Base-by-base conservation (phyloP, 2,797 vertebrate genomes). In the Eutrigla gurnardus region DNA sequence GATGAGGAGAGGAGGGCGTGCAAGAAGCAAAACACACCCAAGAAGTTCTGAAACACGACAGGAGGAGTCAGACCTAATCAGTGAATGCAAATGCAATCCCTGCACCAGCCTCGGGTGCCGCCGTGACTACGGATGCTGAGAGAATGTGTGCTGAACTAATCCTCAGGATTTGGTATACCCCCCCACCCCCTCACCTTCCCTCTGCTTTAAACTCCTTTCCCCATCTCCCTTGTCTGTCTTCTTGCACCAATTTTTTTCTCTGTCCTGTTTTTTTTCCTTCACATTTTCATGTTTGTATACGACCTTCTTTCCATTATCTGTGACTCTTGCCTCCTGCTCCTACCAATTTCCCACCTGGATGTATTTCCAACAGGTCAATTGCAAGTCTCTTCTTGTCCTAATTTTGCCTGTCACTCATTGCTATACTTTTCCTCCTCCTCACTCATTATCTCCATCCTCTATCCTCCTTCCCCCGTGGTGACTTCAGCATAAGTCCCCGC, bases 71-170 rank as follows among this genome's bases (percentile, higher is more conserved):
- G 70, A 76, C 72, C 61, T 84, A 70, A 90, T 91, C 78, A 67
- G 49, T 8, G 70, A 78, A 88, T 87, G 86, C 82, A 88, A 89
- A 90, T 84, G 78, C 58, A 53, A 57, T 80, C 75, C 57, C 37
- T 2, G 33, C 66, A 64, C 46, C 59, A 81, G 81, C 81, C 80
- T 77, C 37, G 58, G 77, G 82, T 81, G 59, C 70, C 14, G 72
- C 77, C 18, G 59, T 54, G 63, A 80, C 76, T 65, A 65, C 7
- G 61, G 79, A 79, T 90, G 78, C 81, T 71, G 86, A 82, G 75
- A 85, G 84, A 25, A 25, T 25, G 25, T 78, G 70, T 82, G 86
- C 85, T 86, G 49, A 89, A 84, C 84, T 92, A 91, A 92, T 92
- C 87, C 83, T 61, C 7, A 2, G 65, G 77, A 87, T 92, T 87